A percentile compares a stretch with the other conserved stretches of the same genome.
These are phyloP conservation scores for Pseudolycoriella hygida DNA, from an alignment of 2,888 invertebrate genomes.

Conservation along the genomic window DNA sequence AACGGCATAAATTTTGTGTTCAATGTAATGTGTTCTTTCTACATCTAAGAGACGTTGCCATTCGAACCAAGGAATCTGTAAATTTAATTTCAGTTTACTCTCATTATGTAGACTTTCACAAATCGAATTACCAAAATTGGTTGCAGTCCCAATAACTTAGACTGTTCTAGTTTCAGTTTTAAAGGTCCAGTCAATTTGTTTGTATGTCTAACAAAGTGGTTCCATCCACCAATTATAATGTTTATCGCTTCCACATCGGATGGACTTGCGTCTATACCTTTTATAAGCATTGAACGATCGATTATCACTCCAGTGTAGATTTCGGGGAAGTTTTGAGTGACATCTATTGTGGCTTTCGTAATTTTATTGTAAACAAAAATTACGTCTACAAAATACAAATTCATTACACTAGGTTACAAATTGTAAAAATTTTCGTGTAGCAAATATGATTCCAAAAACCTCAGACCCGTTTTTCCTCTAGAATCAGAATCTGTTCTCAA, in stretches of 20 bases:
- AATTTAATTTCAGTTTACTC: too few species aligned
- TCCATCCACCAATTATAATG: slow-evolving; percentile 41
- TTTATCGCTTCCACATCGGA: slow-evolving; percentile 32
- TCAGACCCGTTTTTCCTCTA: too few species aligned
- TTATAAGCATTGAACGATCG: slow-evolving; percentile 15
- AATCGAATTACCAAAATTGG: slow-evolving; percentile 37
- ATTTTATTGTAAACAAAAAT: slow-evolving; percentile 37
- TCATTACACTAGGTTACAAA: slow-evolving; percentile 18
- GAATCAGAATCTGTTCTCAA: too few species aligned
- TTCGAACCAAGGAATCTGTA: slow-evolving; percentile 35
- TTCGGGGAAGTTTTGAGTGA: slow-evolving; percentile 30
- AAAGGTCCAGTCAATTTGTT: slow-evolving; percentile 36
- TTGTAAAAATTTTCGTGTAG: too few species aligned
- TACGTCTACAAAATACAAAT: slow-evolving; percentile 32
- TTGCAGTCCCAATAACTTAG: slow-evolving; percentile 40
- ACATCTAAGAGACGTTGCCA: slow-evolving; percentile 21
- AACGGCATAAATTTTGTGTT: neutral
- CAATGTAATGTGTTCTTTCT: neutral
- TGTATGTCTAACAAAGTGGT: slow-evolving; percentile 36
- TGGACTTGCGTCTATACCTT: slow-evolving; percentile 12
- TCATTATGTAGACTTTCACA: too few species aligned
- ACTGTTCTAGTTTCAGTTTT: slow-evolving; percentile 42
- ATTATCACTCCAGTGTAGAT: slow-evolving; percentile 30
- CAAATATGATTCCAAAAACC: too few species aligned
- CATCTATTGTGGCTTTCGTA: slow-evolving; percentile 31